phyloP scores from a whole-genome alignment of 2,888 invertebrate species.

The Slavum lentiscoides region DNA sequence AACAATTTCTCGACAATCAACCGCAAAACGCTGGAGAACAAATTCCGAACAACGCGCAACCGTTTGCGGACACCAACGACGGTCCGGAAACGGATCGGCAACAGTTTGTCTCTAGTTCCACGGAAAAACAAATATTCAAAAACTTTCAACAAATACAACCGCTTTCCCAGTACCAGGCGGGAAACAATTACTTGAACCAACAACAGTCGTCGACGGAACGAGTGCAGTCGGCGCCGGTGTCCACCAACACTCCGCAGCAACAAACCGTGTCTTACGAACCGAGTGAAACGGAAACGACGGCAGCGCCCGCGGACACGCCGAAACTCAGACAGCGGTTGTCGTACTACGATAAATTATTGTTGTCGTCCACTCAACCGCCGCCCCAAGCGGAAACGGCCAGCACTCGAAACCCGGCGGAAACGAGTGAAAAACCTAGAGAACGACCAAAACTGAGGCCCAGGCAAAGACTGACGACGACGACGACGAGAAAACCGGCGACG shows the following conservation, averaged over 20 bases:
- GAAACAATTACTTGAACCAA: slow-evolving; percentile 60
- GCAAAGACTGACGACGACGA: slow-evolving; percentile 54
- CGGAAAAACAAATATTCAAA: slow-evolving; percentile 43
- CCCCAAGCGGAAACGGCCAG: slow-evolving; percentile 12
- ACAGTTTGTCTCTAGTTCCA: slow-evolving; percentile 37
- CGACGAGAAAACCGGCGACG: slow-evolving; percentile 57
- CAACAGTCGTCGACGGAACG: slow-evolving; percentile 59
- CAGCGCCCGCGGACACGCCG: slow-evolving; percentile 18
- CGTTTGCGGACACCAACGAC: not conserved
- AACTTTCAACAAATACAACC: slow-evolving; percentile 54
- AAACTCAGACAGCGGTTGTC: slow-evolving; percentile 44
- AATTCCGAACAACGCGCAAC: slow-evolving; percentile 17
- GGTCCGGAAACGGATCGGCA: slow-evolving; percentile 7
- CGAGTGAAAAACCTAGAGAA: slow-evolving; percentile 52
- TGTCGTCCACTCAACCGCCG: slow-evolving; percentile 11
- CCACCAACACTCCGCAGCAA: not conserved
- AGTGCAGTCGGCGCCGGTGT: slow-evolving; percentile 21
- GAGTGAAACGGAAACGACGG: not conserved
- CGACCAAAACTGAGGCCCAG: slow-evolving; percentile 52
- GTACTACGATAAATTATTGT: slow-evolving; percentile 41
- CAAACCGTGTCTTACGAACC: slow-evolving; percentile 35
- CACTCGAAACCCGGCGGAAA: slow-evolving; percentile 31
- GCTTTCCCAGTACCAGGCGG: slow-evolving; percentile 55
- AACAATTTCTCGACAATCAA: slow-evolving; percentile 29
- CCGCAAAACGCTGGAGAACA: slow-evolving; percentile 16